Percentiles rank a stretch among this genome's conserved stretches.
phyloP scores from a whole-genome alignment of 1,140 invertebrate species.

The Aradophagus sp. region DNA sequence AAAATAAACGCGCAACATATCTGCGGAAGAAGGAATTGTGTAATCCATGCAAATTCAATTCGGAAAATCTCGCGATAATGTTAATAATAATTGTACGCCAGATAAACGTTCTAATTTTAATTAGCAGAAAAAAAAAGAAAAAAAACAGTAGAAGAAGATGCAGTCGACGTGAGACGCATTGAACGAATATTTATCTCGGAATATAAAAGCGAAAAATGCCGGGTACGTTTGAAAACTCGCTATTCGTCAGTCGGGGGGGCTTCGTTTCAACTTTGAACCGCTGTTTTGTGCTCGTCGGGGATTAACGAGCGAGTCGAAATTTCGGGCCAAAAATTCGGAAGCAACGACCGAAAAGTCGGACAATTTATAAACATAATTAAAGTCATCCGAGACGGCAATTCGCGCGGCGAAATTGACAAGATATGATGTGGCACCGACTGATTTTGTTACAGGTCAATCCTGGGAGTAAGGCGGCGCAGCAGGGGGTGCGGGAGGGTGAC shows the following conservation, averaged over 20 bases:
- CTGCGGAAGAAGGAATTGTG: too few relatives aligned
- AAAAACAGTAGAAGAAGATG: too few relatives aligned
- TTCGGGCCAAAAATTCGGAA: conserved; percentile 13
- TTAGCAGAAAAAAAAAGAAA: too few relatives aligned
- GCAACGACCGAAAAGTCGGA: too few relatives aligned
- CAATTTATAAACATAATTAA: too few relatives aligned
- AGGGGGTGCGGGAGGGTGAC: conserved; percentile 86
- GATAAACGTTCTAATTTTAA: neutral
- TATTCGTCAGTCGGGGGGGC: conserved; percentile 3
- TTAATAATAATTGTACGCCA: too few relatives aligned
- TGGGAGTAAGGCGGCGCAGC: conserved; percentile 84
- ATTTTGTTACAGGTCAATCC: conserved; percentile 84
- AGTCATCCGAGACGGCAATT: too few relatives aligned
- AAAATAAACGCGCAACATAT: too few relatives aligned
- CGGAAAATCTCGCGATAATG: too few relatives aligned
- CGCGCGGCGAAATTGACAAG: too few relatives aligned
- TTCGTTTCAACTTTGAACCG: conserved; percentile 20
- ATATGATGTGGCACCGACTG: conserved; percentile 22
- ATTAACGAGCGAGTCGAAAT: conserved; percentile 19
- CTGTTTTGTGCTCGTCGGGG: conserved; percentile 6
- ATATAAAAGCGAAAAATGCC: conserved; percentile 6
- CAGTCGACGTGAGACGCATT: too few relatives aligned
- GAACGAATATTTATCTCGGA: conserved; percentile 6
- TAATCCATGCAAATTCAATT: too few relatives aligned
- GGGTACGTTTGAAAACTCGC: conserved; percentile 12